phyloP scores from a whole-genome alignment of 2,797 vertebrate species.

The Echiichthys vipera region DNA sequence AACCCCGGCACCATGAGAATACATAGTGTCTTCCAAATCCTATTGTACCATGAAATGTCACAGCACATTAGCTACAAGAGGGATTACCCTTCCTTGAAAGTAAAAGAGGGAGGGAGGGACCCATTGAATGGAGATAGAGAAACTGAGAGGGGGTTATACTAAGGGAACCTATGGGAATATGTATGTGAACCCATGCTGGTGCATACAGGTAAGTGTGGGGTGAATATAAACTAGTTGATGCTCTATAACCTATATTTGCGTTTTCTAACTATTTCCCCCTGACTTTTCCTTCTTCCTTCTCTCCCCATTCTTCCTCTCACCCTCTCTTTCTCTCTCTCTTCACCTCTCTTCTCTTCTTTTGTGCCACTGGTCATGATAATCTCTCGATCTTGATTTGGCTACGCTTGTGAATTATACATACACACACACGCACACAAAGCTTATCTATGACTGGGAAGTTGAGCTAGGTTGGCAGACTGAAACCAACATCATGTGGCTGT shows the following conservation, averaged over 20 bases:
- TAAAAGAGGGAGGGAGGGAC: constrained; percentile 57
- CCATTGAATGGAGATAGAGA: constrained; percentile 54
- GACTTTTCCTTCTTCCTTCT: constrained; percentile 17
- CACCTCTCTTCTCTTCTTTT: constrained; percentile 18
- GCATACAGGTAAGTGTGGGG: constrained; percentile 52
- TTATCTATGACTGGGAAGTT: constrained; percentile 75
- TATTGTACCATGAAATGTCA: constrained; percentile 82
- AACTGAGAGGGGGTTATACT: constrained; percentile 47
- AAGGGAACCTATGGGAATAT: constrained; percentile 45
- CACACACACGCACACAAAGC: constrained; percentile 22
- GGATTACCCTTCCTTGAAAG: constrained; percentile 80
- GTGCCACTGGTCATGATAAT: constrained; percentile 73
- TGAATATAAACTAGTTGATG: constrained; percentile 54
- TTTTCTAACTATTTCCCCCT: neutral
- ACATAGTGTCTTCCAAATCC: constrained; percentile 78
- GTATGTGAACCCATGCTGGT: constrained; percentile 44
- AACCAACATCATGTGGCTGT: constrained; percentile 81
- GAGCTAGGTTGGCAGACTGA: constrained; percentile 77
- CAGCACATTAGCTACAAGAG: constrained; percentile 81
- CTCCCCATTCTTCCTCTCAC: constrained; percentile 24
- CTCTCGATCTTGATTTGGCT: constrained; percentile 76
- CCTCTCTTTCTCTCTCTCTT: constrained; percentile 8
- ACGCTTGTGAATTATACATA: constrained; percentile 74
- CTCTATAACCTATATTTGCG: constrained; percentile 21
- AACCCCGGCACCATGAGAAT: constrained; percentile 71